Evolutionary conservation across 2,888 invertebrate genomes (phyloP), one percentile per base, ranked within the genome.

Genomic region (Orthosia cruda): DNA sequence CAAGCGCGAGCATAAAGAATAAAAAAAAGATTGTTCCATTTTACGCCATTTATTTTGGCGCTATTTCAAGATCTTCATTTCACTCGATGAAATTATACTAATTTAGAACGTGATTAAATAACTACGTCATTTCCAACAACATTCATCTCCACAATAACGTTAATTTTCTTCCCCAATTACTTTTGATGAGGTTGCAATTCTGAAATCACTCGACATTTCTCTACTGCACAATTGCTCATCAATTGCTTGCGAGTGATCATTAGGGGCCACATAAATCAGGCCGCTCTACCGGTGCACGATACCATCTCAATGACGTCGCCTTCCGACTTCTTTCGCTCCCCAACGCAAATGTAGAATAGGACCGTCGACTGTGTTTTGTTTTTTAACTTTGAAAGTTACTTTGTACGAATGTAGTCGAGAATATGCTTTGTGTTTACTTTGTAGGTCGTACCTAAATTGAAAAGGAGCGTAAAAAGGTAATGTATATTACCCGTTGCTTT

Each of bases 181-280:
- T 55, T 13, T 57, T 70, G 77, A 85, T 76, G 83, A 77, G 70
- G 52, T 61, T 55, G 59, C 77, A 67, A 76, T 77, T 66, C 55
- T 65, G 16, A 23, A 73, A 75, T 72, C 75, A 73, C 61, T 71
- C 47, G 49, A 71, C 65, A 62, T 77, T 74, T 32, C 45, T 74
- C 55, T 32, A 49, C 59, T 26, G 71, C 61, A 83, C 81, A 87
- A 80, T 83, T 84, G 77, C 74, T 86, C 84, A 86, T 87, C 84
- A 86, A 86, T 84, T 71, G 72, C 62, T 55, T 40, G 50, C 59
- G 68, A 81, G 74, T 66, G 87, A 88, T 87, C 89, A 86, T 87
- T 87, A 85, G 79, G 78, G 74, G 74, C 77, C 69, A 85, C 83
- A 87, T 89, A 90, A 89, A 89, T 89, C 87, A 86, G 80, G 61